Evolutionary conservation across 1,140 invertebrate species (phyloP).

Genomic region (Elymnias hypermnestra): DNA sequence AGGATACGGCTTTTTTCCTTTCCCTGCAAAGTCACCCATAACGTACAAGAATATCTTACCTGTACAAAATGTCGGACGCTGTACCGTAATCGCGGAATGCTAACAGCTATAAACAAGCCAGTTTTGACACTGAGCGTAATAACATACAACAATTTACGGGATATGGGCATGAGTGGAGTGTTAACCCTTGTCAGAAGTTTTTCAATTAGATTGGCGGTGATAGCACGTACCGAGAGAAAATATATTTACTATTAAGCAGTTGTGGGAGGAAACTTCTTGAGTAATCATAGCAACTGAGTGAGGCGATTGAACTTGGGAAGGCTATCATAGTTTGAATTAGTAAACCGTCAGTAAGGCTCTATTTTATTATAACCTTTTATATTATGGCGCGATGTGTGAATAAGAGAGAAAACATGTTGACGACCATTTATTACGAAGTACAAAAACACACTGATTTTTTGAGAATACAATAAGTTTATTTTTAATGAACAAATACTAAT

Average conservation of each 20-base stretch:
- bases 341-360: no score
- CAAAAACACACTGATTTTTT: no score
- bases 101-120: conserved; percentile 26
- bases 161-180: conserved; percentile 18
- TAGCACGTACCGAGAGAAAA: conserved; percentile 33
- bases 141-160: conserved; percentile 30
- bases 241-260: conserved; percentile 35
- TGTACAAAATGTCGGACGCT: conserved; percentile 12
- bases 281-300: neutral
- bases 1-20: no score
- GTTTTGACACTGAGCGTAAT: conserved; percentile 28
- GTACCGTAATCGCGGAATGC: conserved; percentile 15
- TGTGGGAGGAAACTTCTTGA: neutral
- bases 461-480: no score
- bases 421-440: no score
- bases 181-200: conserved; percentile 61
- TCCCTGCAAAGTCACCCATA: no score
- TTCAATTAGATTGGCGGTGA: conserved; percentile 50
- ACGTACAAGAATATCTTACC: conserved; percentile 7
- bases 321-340: no score
- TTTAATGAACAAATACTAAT: no score
- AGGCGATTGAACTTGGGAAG: neutral
- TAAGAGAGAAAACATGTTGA: no score
- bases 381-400: no score
- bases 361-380: no score